These are phyloP conservation scores for Drosophila ananassae DNA, from an alignment of 1,140 invertebrate species.

Conservation along the genomic window DNA sequence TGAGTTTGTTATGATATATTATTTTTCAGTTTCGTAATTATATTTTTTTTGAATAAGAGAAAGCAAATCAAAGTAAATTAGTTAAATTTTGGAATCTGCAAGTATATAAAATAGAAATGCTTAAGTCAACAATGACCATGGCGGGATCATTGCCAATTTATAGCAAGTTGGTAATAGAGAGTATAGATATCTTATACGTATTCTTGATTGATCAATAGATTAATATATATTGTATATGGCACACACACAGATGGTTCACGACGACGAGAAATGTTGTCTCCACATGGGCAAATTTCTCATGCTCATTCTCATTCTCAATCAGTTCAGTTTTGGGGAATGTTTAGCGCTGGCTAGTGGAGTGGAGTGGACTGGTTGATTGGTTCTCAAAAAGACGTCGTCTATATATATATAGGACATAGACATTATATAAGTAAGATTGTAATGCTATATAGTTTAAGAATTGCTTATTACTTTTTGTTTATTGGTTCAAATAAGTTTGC, in stretches of 20 bases:
- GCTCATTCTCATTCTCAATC: conserved; percentile 44
- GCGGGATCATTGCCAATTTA: conserved; percentile 75
- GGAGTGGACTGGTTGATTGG: conserved; percentile 63
- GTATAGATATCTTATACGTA: conserved; percentile 38
- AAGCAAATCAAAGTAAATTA: conserved; percentile 84
- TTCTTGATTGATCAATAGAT: conserved; percentile 23
- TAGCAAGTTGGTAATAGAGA: conserved; percentile 60
- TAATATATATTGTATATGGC: conserved; percentile 36
- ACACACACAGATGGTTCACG: conserved; percentile 66
- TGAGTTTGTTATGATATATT: conserved; percentile 51
- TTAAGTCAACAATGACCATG: conserved; percentile 80
- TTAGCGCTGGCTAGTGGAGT: conserved; percentile 73
- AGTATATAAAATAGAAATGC: conserved; percentile 83
- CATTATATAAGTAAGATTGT: conserved; percentile 59
- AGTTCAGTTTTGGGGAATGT: conserved; percentile 62
- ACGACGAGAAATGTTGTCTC: conserved; percentile 74
- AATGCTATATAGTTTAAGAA: conserved; percentile 44
- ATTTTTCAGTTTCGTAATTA: conserved; percentile 51
- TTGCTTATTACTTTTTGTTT: conserved; percentile 69
- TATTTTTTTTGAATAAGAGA: conserved; percentile 80
- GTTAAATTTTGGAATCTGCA: conserved; percentile 83
- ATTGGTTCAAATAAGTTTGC: conserved; percentile 30
- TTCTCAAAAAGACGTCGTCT: conserved; percentile 58
- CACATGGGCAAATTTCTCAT: conserved; percentile 57
- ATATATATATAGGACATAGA: conserved; percentile 71